Evolutionary conservation across 2,113 vertebrate genomes (phyloP).

Genomic region (Anguilla japonica): DNA sequence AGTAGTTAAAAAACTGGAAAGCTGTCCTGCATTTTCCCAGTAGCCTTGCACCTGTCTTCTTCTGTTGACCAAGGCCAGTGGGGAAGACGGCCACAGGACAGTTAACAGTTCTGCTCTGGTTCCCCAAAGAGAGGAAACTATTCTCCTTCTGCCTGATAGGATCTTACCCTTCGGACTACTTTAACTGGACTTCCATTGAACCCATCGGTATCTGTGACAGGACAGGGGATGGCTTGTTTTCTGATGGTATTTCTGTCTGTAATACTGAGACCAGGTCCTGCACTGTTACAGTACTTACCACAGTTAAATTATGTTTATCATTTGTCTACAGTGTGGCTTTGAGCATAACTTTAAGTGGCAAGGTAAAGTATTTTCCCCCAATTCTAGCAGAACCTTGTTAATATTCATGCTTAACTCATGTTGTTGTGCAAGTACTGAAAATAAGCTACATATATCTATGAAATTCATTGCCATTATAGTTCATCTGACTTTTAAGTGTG

Average conservation of each 20-base stretch:
- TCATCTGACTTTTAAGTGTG: neutral
- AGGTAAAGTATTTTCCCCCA: neutral
- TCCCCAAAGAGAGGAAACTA: slow-evolving; percentile 15
- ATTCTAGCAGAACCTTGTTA: neutral
- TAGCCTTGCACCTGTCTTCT: neutral
- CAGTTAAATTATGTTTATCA: neutral
- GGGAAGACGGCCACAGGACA: neutral
- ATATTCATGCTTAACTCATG: neutral
- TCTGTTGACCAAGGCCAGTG: slow-evolving; percentile 9
- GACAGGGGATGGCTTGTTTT: neutral
- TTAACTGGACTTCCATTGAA: neutral
- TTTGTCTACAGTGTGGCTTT: neutral
- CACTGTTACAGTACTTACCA: neutral
- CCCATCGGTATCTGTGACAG: neutral
- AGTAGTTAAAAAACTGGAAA: slow-evolving; percentile 29
- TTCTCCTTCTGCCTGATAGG: neutral
- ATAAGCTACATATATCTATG: neutral
- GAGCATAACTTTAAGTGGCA: neutral
- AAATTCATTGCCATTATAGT: neutral
- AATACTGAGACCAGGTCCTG: neutral
- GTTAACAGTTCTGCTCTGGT: slow-evolving; percentile 6
- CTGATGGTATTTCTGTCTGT: neutral
- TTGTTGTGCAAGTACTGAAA: neutral
- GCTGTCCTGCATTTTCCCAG: slow-evolving; percentile 6
- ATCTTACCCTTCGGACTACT: neutral